A percentile compares a stretch with the other conserved stretches of the same genome.
Conservation (phyloP, 2,888 invertebrate species). For the Brenthis daphne region DNA sequence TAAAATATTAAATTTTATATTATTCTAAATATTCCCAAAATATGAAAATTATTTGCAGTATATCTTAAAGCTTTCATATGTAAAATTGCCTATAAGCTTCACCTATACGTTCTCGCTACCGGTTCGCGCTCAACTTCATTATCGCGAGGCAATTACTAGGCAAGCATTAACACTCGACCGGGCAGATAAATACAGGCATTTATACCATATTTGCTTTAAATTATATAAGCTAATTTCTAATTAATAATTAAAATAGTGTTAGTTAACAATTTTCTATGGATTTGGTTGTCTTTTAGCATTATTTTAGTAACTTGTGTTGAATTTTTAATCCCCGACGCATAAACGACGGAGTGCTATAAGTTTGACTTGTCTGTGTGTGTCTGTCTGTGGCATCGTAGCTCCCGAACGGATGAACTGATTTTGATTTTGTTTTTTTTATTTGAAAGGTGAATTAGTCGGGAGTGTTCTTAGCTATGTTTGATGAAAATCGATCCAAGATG, state of each 20-base stretch:
- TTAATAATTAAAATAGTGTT: background rate
- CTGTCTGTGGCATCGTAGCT: too few species aligned
- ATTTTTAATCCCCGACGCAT: too few species aligned
- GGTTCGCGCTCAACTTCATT: constrained; percentile 54
- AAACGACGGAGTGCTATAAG: too few species aligned
- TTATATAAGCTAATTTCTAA: constrained; percentile 13
- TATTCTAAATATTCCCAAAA: constrained; percentile 9
- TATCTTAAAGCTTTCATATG: constrained; percentile 18
- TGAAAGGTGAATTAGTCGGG: too few species aligned
- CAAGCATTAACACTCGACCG: constrained; percentile 45
- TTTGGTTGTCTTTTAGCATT: background rate
- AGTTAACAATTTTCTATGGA: background rate
- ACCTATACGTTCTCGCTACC: constrained; percentile 46
- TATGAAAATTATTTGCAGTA: constrained; percentile 24
- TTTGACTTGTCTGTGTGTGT: too few species aligned
- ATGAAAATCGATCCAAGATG: too few species aligned
- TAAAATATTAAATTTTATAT: constrained; percentile 5
- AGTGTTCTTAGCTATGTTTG: too few species aligned
- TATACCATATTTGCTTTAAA: constrained; percentile 30
- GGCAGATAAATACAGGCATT: constrained; percentile 27
- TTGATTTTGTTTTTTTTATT: too few species aligned
- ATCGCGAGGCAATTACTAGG: constrained; percentile 54
- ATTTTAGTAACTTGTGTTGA: too few species aligned
- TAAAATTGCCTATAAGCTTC: constrained; percentile 29
- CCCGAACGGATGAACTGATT: too few species aligned